Base-by-base conservation (phyloP, 35 echinoderm and acorn worm species). In the Antedon bifida region DNA sequence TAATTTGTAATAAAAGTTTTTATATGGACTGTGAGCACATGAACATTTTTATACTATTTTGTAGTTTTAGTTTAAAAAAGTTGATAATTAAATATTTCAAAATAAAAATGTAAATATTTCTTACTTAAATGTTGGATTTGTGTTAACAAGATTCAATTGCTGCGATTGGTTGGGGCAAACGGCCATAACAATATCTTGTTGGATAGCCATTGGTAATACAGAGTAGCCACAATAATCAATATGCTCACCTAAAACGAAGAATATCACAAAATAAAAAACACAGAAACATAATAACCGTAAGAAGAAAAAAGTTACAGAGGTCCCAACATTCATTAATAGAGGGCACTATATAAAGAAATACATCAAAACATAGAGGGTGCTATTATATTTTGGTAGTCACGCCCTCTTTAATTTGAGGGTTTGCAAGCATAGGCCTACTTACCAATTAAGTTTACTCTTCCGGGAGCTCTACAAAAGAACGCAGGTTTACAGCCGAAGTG, bases 401-500 rank as follows among this genome's bases (percentile, higher is more conserved):
- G n/a, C n/a, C n/a, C n/a, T n/a, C n/a, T n/a, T n/a, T n/a, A n/a
- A n/a, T n/a, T n/a, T n/a, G n/a, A n/a, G n/a, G n/a, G n/a, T n/a
- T n/a, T n/a, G n/a, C n/a, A n/a, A 42, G 38, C 13, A 7, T 42
- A 42, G n/a, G n/a, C n/a, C 38, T 34, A 31, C 93, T 83, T 85
- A 97, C 94, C 94, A 29, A 97, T 97, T 30, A 97, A 55, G 56
- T 97, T 97, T 16, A 97, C 94, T 92, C 94, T 92, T 31, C 94
- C 94, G 35, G 94, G 91, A 17, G 94, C 94, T 80, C 94, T 87
- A 42, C 87, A 85, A 77, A 92, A 78, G 64, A 90, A 92, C 23
- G 77, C 82, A 36, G 94, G 94, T 36, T 31, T 73, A 34, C 64
- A n/a, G 23, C 87, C 87, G 74, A 89, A 83, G 14, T 46, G 77